Evolutionary conservation across 2,888 invertebrate species (phyloP).

Genomic region (Hemithea aestivaria): DNA sequence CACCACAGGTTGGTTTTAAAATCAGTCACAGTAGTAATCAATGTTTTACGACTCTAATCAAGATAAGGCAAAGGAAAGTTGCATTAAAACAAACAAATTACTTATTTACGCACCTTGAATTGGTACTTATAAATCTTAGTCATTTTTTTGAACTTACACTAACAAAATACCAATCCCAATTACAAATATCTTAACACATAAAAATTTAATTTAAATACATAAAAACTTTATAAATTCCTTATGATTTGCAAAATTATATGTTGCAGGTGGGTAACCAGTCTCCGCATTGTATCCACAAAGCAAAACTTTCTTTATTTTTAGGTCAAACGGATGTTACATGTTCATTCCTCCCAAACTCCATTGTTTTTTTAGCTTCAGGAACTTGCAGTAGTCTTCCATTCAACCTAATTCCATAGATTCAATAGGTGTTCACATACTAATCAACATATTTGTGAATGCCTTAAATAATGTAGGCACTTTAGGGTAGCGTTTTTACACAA

Average conservation of each 20-base stretch:
- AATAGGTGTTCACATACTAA: constrained; percentile 13
- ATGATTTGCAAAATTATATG: constrained; percentile 64
- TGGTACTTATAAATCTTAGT: neutral
- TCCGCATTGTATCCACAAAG: constrained; percentile 33
- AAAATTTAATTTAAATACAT: constrained; percentile 19
- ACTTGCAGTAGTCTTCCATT: constrained; percentile 27
- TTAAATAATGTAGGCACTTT: constrained; percentile 32
- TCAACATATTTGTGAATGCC: constrained; percentile 16
- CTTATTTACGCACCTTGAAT: too few relatives aligned
- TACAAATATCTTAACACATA: constrained; percentile 7
- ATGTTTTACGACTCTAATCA: constrained; percentile 19
- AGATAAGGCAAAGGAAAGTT: constrained; percentile 4
- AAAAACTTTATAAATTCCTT: constrained; percentile 36
- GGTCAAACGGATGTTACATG: constrained; percentile 25
- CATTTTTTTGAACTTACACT: neutral
- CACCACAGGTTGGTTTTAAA: neutral
- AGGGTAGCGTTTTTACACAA: constrained; percentile 33
- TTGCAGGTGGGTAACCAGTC: constrained; percentile 69
- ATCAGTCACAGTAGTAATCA: constrained; percentile 13
- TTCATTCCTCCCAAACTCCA: constrained; percentile 17
- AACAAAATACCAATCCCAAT: neutral
- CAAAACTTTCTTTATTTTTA: constrained; percentile 28
- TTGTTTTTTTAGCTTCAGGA: constrained; percentile 29
- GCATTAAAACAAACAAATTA: neutral
- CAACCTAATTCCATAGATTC: constrained; percentile 13